Conservation (phyloP, 1,140 invertebrate genomes). For the Carcinoscorpius rotundicauda region DNA sequence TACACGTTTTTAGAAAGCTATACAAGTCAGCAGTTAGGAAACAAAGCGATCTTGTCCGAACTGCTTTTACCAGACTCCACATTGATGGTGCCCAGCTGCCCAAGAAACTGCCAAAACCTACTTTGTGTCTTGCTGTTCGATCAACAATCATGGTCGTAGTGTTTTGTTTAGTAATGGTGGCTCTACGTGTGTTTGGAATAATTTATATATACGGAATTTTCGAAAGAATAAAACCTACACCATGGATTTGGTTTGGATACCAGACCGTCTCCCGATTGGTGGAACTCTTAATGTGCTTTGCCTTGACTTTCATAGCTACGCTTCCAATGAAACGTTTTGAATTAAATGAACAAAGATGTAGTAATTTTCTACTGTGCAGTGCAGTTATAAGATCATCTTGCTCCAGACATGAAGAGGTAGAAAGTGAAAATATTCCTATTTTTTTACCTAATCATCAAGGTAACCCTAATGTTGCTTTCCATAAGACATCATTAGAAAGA, state of each 20-base stretch:
- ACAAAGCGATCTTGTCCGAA: conserved; percentile 31
- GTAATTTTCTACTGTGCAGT: too few species aligned
- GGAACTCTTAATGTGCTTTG: conserved; percentile 65
- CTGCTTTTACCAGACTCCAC: conserved; percentile 31
- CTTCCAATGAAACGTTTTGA: conserved; percentile 27
- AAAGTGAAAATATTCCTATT: too few species aligned
- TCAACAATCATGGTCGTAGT: conserved; percentile 71
- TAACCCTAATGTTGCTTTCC: too few species aligned
- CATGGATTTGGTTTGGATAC: conserved; percentile 81
- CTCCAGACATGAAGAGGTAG: too few species aligned
- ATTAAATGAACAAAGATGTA: neutral
- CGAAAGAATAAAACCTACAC: conserved; percentile 24
- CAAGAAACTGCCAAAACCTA: conserved; percentile 27
- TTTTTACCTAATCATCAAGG: too few species aligned
- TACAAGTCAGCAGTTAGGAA: conserved; percentile 34
- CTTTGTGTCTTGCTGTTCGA: conserved; percentile 61
- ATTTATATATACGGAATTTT: conserved; percentile 43
- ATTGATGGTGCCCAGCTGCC: conserved; percentile 25
- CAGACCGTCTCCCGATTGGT: conserved; percentile 68
- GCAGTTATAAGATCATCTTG: too few species aligned
- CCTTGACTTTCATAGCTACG: conserved; percentile 69
- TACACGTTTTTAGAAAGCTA: conserved; percentile 41
- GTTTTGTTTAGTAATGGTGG: conserved; percentile 63
- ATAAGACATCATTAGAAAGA: too few species aligned
- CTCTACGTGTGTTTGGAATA: conserved; percentile 67